Percentiles rank a stretch among this genome's conserved stretches.
Conservation (phyloP, 2,797 vertebrate genomes). For the Rousettus madagascariensis region DNA sequence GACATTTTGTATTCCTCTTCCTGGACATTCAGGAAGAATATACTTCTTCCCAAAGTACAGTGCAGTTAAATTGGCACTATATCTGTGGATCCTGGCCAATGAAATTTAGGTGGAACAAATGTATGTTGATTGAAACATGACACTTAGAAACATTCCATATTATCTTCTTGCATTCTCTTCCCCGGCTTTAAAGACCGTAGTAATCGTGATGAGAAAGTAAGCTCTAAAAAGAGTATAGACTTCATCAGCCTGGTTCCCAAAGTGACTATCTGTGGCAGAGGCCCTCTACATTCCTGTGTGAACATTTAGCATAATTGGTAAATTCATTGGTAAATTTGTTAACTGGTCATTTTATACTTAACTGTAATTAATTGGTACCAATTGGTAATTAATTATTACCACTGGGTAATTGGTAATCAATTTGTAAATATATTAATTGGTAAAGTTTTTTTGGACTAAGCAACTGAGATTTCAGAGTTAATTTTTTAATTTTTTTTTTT, state of each 20-base stretch:
- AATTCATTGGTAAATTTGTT: background rate
- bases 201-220: background rate
- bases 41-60: background rate
- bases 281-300: background rate
- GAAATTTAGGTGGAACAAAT: background rate
- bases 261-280: background rate
- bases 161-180: background rate
- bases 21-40: background rate
- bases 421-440: background rate
- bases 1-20: background rate
- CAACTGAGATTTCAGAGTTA: background rate
- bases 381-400: background rate
- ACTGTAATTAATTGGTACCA: background rate
- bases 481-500: background rate
- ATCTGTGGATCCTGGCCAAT: background rate
- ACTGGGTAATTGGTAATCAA: background rate
- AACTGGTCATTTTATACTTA: background rate
- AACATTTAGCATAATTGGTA: background rate
- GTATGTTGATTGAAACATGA: background rate
- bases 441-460: background rate
- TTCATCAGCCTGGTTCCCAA: background rate
- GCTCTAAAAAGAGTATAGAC: background rate
- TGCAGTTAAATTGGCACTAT: background rate
- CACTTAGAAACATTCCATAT: background rate
- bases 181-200: background rate